Evolutionary conservation across 2,888 invertebrate genomes (phyloP).

Genomic region (Agriopis marginaria): DNA sequence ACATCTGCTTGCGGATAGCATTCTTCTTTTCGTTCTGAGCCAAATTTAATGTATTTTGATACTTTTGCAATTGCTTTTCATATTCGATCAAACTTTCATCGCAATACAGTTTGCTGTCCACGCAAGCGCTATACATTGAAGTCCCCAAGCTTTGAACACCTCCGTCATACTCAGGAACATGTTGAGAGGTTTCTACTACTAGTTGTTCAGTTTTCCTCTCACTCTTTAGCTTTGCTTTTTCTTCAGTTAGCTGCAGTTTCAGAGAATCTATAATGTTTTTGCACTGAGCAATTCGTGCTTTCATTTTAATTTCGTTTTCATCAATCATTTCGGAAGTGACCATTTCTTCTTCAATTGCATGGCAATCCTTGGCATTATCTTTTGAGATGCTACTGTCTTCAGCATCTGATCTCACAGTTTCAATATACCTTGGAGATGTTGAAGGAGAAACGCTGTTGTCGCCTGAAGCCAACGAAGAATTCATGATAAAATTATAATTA

Average conservation of each 20-base stretch:
- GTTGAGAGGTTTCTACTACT: slow-evolving; percentile 21
- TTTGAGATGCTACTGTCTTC: slow-evolving; percentile 5
- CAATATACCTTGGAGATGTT: slow-evolving; percentile 44
- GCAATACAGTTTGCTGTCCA: slow-evolving; percentile 69
- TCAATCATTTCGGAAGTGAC: slow-evolving; percentile 61
- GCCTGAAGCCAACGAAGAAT: slow-evolving; percentile 60
- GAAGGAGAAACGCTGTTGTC: slow-evolving; percentile 53
- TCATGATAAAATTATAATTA: slow-evolving; percentile 51
- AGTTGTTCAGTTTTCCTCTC: slow-evolving; percentile 50
- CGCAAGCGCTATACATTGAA: slow-evolving; percentile 60
- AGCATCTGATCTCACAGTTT: slow-evolving; percentile 24
- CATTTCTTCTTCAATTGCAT: slow-evolving; percentile 39
- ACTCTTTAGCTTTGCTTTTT: slow-evolving; percentile 69
- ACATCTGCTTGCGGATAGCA: slow-evolving; percentile 79
- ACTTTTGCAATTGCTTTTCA: slow-evolving; percentile 78
- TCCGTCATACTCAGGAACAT: slow-evolving; percentile 19
- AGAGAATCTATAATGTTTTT: slow-evolving; percentile 73
- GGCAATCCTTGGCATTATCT: slow-evolving; percentile 26
- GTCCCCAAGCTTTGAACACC: slow-evolving; percentile 7
- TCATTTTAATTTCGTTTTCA: slow-evolving; percentile 70
- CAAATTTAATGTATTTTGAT: slow-evolving; percentile 77
- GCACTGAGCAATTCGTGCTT: slow-evolving; percentile 75
- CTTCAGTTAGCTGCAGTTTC: slow-evolving; percentile 72
- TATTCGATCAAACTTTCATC: slow-evolving; percentile 78
- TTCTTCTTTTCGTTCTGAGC: slow-evolving; percentile 81